Conservation (phyloP, 1,140 invertebrate species). For the Harlomillsia oculata region DNA sequence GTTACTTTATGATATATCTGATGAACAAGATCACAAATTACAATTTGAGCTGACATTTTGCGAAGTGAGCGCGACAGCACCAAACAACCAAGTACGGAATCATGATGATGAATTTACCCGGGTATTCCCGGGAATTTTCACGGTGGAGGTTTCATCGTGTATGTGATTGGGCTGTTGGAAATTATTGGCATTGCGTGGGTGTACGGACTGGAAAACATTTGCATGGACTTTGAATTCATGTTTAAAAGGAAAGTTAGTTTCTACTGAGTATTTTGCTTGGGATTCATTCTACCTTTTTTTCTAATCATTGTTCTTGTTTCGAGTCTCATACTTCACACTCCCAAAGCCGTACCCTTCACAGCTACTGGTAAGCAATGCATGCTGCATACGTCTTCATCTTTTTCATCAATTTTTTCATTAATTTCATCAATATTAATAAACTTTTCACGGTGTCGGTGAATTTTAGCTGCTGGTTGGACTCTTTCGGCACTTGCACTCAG, state of each 20-base stretch:
- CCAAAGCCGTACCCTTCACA: constrained; percentile 48
- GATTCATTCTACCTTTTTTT: constrained; percentile 41
- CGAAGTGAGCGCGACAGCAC: too few relatives aligned
- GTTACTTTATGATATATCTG: too few relatives aligned
- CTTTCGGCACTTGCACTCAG: constrained; percentile 47
- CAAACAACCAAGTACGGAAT: too few relatives aligned
- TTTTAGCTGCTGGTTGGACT: constrained; percentile 43
- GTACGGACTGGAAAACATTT: constrained; percentile 52
- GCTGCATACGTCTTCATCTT: neutral
- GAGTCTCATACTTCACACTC: constrained; percentile 50
- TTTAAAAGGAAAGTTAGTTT: constrained; percentile 49
- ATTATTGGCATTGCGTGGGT: constrained; percentile 50
- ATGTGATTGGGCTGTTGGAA: constrained; percentile 62
- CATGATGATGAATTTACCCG: too few relatives aligned
- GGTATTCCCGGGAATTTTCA: too few relatives aligned
- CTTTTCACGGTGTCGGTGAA: too few relatives aligned
- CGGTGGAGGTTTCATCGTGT: too few relatives aligned
- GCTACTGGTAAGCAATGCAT: constrained; percentile 39
- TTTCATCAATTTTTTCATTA: neutral
- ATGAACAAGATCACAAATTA: too few relatives aligned
- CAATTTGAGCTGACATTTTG: too few relatives aligned
- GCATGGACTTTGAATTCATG: constrained; percentile 69
- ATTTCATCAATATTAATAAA: too few relatives aligned
- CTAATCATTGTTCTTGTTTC: constrained; percentile 58
- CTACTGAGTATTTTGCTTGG: constrained; percentile 73